A percentile compares a stretch with the other conserved stretches of the same genome.
Conservation (phyloP, 2,888 invertebrate genomes). For the Lucinisca nassula region DNA sequence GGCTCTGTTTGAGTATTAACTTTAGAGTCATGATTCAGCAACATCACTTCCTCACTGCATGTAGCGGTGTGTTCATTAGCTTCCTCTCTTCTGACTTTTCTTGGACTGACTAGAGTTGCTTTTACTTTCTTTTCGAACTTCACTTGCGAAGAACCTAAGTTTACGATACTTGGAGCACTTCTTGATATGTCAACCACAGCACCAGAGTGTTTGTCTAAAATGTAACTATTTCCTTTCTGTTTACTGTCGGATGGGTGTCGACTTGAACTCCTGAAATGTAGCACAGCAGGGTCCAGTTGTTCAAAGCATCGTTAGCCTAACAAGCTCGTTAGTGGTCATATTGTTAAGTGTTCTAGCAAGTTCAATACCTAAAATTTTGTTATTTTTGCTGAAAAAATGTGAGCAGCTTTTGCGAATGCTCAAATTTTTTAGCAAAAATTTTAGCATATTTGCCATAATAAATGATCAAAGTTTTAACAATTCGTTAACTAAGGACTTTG, state of each 20-base stretch:
- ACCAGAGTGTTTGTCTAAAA: conserved; percentile 14
- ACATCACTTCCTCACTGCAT: conserved; percentile 52
- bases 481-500: too few species aligned
- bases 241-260: conserved; percentile 73
- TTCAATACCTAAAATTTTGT: too few species aligned
- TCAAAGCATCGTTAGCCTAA: too few species aligned
- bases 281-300: too few species aligned
- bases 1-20: conserved; percentile 12
- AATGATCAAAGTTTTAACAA: too few species aligned
- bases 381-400: too few species aligned
- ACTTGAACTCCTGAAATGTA: conserved; percentile 74
- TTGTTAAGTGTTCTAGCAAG: too few species aligned
- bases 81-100: conserved; percentile 44
- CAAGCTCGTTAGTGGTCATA: too few species aligned
- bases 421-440: too few species aligned
- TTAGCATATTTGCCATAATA: too few species aligned
- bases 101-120: conserved; percentile 66
- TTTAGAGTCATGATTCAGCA: conserved; percentile 35
- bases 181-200: neutral
- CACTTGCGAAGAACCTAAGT: conserved; percentile 82
- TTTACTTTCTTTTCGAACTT: conserved; percentile 77
- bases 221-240: conserved; percentile 59
- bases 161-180: conserved; percentile 83
- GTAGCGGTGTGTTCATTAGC: neutral
- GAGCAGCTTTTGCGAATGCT: too few species aligned